Evolutionary conservation across 2,797 vertebrate species (phyloP), one percentile per base, ranked within the genome.

Genomic region (Malurus leucopterus): DNA sequence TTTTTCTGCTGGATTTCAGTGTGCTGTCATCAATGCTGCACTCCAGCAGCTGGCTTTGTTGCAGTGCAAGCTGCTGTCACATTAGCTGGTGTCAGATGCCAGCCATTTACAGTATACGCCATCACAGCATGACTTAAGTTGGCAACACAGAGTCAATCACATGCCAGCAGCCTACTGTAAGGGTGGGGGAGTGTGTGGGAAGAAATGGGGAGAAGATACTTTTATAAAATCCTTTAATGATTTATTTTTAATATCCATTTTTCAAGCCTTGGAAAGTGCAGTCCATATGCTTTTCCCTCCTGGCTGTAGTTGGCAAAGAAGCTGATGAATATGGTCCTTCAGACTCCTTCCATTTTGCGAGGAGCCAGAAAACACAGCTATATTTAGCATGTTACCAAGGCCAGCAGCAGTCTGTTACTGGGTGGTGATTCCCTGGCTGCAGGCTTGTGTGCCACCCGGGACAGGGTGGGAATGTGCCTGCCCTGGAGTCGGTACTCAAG

Each of bases 31-130:
- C 38, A 49, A 57, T 84, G 57, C 72, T 63, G 30, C 51, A 15
- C 55, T 84, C 3, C 50, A 88, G 74, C 88, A 80, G 73, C 86
- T 91, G 87, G 73, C 53, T 89, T 59, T 70, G 75, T 68, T 59
- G 64, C 83, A 54, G 38, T 76, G 87, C 78, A 70, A 85, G 89
- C 79, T 82, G 76, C 82, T 81, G 84, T 93, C 82, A 65, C 0
- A 3, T 88, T 91, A 59, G 84, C 90, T 89, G n/a, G 74, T 93
- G 91, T 95, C 90, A 84, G 92, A 93, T 95, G 94, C 90, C 94
- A 95, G 89, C 93, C 95, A 92, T 68, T 95, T 95, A 93, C 91
- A 90, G 83, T 67, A 27, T 92, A 83, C 9, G 4, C 90, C 89
- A 88, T 87, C 85, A 69, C 90, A 76, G 87, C 89, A 55, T 89